Evolutionary conservation across 2,888 invertebrate species (phyloP).

Genomic region (Labia minor): DNA sequence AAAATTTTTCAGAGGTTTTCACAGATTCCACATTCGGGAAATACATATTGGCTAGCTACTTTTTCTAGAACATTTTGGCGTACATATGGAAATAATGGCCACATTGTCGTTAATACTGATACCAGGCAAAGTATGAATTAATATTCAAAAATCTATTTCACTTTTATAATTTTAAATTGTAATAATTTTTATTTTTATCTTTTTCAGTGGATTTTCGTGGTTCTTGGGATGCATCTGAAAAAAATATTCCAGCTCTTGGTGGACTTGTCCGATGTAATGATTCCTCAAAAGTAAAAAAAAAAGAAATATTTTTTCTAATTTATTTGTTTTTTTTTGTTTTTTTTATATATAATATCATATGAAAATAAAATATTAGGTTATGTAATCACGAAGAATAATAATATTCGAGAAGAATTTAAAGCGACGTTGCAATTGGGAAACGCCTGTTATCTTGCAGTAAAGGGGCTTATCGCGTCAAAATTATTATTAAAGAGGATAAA

Average conservation of each 20-base stretch:
- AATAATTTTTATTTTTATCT: too few species aligned
- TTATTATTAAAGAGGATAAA: too few species aligned
- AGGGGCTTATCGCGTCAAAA: too few species aligned
- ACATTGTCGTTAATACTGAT: neutral
- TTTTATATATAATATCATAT: too few species aligned
- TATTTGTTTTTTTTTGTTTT: too few species aligned
- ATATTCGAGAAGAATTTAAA: too few species aligned
- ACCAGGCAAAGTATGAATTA: neutral
- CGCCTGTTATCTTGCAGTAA: too few species aligned
- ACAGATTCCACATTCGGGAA: neutral
- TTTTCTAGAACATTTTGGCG: neutral
- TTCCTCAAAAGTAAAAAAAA: neutral
- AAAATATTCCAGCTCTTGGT: neutral
- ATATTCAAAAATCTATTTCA: neutral
- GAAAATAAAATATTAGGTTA: too few species aligned
- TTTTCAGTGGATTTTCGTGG: neutral
- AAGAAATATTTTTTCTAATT: too few species aligned
- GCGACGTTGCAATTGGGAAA: too few species aligned
- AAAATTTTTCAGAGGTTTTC: neutral
- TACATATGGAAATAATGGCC: neutral
- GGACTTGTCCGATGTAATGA: neutral
- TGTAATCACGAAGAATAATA: too few species aligned
- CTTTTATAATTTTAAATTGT: too few species aligned
- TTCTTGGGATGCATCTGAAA: neutral
- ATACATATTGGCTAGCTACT: neutral